A percentile compares a stretch with the other conserved stretches of the same genome.
These are phyloP conservation scores for Tryphoninae sp. DNA, from an alignment of 2,888 invertebrate species.

Conservation along the genomic window DNA sequence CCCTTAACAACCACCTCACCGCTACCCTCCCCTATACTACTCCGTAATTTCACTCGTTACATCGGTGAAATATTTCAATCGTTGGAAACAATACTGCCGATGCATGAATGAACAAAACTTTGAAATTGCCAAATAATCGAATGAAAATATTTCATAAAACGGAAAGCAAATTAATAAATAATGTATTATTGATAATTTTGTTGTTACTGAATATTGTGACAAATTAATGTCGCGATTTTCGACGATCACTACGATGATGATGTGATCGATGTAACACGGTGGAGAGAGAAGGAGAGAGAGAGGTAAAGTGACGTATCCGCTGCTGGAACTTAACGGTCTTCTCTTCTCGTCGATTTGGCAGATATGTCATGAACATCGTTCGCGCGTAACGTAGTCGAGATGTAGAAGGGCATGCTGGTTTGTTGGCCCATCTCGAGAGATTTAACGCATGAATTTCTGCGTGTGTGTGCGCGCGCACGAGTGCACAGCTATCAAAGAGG, in stretches of 20 bases:
- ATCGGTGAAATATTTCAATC: slow-evolving; percentile 27
- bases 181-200: not conserved
- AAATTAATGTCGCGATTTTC: slow-evolving; percentile 21
- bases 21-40: not conserved
- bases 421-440: slow-evolving; percentile 31
- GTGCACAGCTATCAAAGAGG: slow-evolving; percentile 24
- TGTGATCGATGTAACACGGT: slow-evolving; percentile 29
- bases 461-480: not conserved
- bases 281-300: not conserved
- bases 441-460: not conserved
- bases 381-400: slow-evolving; percentile 27
- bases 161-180: not conserved
- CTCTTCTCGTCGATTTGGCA: slow-evolving; percentile 42
- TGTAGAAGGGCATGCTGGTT: slow-evolving; percentile 8
- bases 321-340: not conserved
- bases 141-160: not conserved
- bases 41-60: slow-evolving; percentile 19
- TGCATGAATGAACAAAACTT: not conserved
- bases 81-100: not conserved
- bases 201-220: not conserved
- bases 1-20: not conserved
- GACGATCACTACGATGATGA: slow-evolving; percentile 52
- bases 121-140: not conserved
- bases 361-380: slow-evolving; percentile 55
- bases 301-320: slow-evolving; percentile 26